Conservation (phyloP, 2,888 invertebrate genomes). For the Folsomia candida region DNA sequence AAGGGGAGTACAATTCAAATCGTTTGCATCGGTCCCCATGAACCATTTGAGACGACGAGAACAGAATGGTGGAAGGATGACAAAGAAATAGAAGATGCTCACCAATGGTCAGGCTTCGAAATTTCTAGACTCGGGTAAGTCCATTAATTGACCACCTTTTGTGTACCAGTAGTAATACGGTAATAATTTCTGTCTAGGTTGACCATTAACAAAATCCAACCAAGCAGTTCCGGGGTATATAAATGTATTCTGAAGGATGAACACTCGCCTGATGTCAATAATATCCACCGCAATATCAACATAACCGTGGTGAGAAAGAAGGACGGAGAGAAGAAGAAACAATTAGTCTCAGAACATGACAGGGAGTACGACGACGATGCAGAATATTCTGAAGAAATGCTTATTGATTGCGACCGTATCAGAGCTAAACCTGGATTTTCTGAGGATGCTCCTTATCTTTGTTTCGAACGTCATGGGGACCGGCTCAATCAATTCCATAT, state of each 20-base stretch:
- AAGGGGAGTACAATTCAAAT: constrained; percentile 31
- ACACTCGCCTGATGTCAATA: neutral
- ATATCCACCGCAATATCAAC: neutral
- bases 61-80: constrained; percentile 42
- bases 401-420: constrained; percentile 4
- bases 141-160: no score
- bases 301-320: neutral
- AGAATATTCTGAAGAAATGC: neutral
- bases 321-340: neutral
- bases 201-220: constrained; percentile 19
- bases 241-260: constrained; percentile 26
- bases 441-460: constrained; percentile 29
- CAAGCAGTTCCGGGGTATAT: constrained; percentile 25
- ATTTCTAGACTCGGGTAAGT: constrained; percentile 33
- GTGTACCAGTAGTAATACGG: neutral
- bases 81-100: constrained; percentile 26
- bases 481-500: constrained; percentile 41
- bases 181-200: constrained; percentile 20
- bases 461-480: constrained; percentile 36
- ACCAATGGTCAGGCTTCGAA: constrained; percentile 23
- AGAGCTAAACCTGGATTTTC: neutral
- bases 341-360: no score
- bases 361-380: constrained; percentile 22
- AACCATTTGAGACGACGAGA: constrained; percentile 22
- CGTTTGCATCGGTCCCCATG: constrained; percentile 38